Evolutionary conservation across 2,113 vertebrate species (phyloP), one percentile per base, ranked within the genome.

Genomic region (Meles meles): DNA sequence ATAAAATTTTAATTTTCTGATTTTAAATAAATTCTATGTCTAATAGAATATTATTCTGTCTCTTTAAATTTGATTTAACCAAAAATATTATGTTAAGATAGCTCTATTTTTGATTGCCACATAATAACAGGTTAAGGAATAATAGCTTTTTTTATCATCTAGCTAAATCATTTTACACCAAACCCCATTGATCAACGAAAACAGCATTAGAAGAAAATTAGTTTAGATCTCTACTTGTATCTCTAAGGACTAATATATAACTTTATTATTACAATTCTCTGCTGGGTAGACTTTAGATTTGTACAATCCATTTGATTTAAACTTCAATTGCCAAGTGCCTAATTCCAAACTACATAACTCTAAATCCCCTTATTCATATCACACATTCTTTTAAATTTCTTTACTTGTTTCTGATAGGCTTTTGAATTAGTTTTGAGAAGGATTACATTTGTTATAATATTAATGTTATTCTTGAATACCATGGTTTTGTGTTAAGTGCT

Each of bases 241-340:
- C 31, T 76, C 80, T 80, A 90, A 80, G 37, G 63, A 94, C 52
- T 80, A 55, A 88, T 74, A 84, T 27, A 47, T 72, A 95, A 91
- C 23, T 96, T 79, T 93, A 79, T 93, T 93, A 82, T 76, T 79
- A 8, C 6, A 84, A 20, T 90, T 84, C n/a, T 90, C 39, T 93
- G 23, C 21, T 59, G 55, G 31, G 7, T 39, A 84, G 15, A 52
- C 20, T 61, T 92, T 72, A 77, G 29, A 87, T 90, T 87, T 72
- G 34, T 87, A 4, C 7, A 93, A 61, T 94, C 37, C 47, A 39
- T 93, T 97, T 90, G 34, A 96, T 88, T 96, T 96, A 97, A 96
- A 81, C 25, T 57, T 5, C 23, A 61, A 25, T 88, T 90, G 55
- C 29, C 69, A 80, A 82, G 23, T 17, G 17, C 2, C 5, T 49